Conservation (phyloP, 1,140 invertebrate species). For the Drosophila rhopaloa region DNA sequence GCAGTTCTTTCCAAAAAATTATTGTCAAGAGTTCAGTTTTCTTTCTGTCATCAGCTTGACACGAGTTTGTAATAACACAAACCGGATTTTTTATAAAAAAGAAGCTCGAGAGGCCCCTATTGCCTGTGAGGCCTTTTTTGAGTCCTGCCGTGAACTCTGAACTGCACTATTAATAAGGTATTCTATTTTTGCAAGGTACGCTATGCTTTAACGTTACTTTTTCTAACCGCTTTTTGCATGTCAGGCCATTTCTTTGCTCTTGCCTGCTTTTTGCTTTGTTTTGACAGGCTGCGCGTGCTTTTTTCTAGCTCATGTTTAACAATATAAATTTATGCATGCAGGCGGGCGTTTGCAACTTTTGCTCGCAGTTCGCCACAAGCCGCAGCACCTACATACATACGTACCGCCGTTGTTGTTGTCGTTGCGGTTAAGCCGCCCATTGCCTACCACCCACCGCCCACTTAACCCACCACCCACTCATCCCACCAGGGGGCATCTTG, state of each 20-base stretch:
- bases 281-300: slow-evolving; percentile 76
- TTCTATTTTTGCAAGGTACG: slow-evolving; percentile 25
- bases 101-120: not conserved
- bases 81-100: not conserved
- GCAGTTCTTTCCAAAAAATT: too few species aligned
- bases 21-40: not conserved
- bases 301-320: slow-evolving; percentile 77
- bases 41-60: not conserved
- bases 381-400: slow-evolving; percentile 47
- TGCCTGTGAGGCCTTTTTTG: not conserved
- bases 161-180: not conserved
- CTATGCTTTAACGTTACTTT: slow-evolving; percentile 13
- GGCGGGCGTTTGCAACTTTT: slow-evolving; percentile 50
- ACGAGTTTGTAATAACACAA: not conserved
- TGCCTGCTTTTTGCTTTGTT: slow-evolving; percentile 29
- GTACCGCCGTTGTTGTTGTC: slow-evolving; percentile 45
- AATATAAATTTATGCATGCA: slow-evolving; percentile 77
- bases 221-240: slow-evolving; percentile 38
- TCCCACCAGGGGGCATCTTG: slow-evolving; percentile 22
- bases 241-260: slow-evolving; percentile 51
- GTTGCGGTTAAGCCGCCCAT: slow-evolving; percentile 52
- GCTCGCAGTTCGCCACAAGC: slow-evolving; percentile 55
- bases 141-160: slow-evolving; percentile 5
- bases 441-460: not conserved
- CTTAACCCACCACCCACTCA: slow-evolving; percentile 12